phyloP scores from a whole-genome alignment of 2,113 vertebrate genomes.

The Xyrauchen texanus region DNA sequence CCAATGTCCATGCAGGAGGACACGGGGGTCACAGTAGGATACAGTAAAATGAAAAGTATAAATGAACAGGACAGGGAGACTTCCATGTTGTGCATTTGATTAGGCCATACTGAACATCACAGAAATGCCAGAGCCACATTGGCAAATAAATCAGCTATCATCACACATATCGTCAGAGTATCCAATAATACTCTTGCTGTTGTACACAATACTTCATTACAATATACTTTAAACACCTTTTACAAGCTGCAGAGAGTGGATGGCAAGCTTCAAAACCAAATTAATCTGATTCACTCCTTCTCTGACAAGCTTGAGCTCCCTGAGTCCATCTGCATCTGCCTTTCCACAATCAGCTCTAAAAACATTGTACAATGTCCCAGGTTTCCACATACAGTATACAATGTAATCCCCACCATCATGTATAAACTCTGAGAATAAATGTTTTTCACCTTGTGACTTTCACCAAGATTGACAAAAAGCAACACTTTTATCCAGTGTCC shows the following conservation, averaged over 20 bases:
- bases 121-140: slow-evolving; percentile 7
- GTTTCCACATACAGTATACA: background rate
- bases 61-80: background rate
- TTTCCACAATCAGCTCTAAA: slow-evolving; percentile 16
- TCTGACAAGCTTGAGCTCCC: background rate
- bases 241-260: background rate
- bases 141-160: background rate
- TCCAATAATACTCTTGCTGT: background rate
- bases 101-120: background rate
- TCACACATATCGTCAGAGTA: background rate
- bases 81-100: background rate
- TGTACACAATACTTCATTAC: background rate
- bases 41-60: no score
- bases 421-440: slow-evolving; percentile 16
- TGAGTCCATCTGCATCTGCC: slow-evolving; percentile 1
- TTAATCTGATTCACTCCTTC: background rate
- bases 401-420: slow-evolving; percentile 10
- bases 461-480: slow-evolving; percentile 21
- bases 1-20: no score
- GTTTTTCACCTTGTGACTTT: slow-evolving; percentile 24
- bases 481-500: slow-evolving; percentile 23
- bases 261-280: background rate
- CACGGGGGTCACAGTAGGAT: no score
- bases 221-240: background rate
- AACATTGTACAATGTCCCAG: background rate